Evolutionary conservation across 2,113 vertebrate genomes (phyloP).

Genomic region (Malurus melanocephalus): DNA sequence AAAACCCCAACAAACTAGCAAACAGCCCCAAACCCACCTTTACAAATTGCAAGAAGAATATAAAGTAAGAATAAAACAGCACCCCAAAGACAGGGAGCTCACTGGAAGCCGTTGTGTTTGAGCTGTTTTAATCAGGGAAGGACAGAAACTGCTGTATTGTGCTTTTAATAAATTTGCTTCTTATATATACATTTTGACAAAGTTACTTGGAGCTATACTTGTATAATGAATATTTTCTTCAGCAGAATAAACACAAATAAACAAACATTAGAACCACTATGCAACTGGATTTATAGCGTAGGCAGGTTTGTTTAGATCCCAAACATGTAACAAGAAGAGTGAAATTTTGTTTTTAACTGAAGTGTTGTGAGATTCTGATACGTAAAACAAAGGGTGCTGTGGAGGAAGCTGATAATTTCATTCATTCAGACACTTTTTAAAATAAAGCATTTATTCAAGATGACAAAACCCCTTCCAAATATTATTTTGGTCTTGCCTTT

Average conservation of each 20-base stretch:
- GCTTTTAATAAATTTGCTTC: not conserved
- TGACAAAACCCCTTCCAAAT: not conserved
- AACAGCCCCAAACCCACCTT: not conserved
- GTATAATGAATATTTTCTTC: not conserved
- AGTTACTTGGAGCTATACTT: not conserved
- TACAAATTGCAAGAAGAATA: not conserved
- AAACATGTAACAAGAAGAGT: not conserved
- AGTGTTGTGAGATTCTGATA: not conserved
- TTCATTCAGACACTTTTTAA: not conserved
- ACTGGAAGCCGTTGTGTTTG: not conserved
- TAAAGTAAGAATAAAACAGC: not conserved
- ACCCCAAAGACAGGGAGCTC: not conserved
- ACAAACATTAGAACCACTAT: not conserved
- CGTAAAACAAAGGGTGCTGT: not conserved
- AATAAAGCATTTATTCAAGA: not conserved
- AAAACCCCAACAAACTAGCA: not conserved
- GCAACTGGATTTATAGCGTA: not conserved
- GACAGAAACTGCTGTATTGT: not conserved
- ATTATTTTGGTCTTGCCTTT: not conserved
- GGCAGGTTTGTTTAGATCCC: not conserved
- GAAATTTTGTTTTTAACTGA: not conserved
- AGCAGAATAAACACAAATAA: not conserved
- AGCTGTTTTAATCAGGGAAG: not conserved
- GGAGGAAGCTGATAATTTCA: not conserved
- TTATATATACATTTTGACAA: not conserved